These are phyloP conservation scores for Temnopleurus reevesii DNA, from an alignment of 53 echinoderm and acorn worm species.

Conservation along the genomic window DNA sequence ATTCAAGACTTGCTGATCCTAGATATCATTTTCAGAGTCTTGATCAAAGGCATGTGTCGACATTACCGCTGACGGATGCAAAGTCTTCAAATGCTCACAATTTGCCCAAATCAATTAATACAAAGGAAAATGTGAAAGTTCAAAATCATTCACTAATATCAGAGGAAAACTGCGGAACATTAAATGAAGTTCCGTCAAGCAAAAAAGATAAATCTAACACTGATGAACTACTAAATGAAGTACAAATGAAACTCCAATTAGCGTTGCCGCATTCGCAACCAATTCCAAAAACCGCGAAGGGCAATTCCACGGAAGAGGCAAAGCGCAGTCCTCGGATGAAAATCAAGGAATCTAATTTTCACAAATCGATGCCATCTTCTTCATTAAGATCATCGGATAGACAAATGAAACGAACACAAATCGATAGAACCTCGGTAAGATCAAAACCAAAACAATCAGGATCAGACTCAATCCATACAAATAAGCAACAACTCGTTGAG, in stretches of 20 bases:
- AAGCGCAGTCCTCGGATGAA: background rate
- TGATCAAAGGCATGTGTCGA: background rate
- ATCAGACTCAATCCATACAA: background rate
- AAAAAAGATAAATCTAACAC: background rate
- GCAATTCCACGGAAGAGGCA: background rate
- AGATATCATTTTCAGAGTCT: background rate
- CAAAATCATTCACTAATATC: background rate
- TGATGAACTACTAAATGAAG: background rate
- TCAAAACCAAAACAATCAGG: constrained; percentile 7
- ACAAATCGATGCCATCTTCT: background rate
- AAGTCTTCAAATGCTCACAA: background rate
- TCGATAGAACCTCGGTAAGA: background rate
- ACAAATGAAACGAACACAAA: background rate
- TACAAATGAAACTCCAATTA: background rate
- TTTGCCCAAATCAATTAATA: background rate
- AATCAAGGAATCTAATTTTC: constrained; percentile 10
- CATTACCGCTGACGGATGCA: background rate
- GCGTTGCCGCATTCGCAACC: background rate
- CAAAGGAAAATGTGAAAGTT: background rate
- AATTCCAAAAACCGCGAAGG: background rate
- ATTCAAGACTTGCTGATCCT: background rate
- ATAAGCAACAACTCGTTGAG: background rate
- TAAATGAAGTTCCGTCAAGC: background rate
- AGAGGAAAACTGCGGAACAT: background rate
- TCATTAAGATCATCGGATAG: constrained; percentile 7